phyloP scores from a whole-genome alignment of 1,140 invertebrate genomes.

The Ylistrum balloti region DNA sequence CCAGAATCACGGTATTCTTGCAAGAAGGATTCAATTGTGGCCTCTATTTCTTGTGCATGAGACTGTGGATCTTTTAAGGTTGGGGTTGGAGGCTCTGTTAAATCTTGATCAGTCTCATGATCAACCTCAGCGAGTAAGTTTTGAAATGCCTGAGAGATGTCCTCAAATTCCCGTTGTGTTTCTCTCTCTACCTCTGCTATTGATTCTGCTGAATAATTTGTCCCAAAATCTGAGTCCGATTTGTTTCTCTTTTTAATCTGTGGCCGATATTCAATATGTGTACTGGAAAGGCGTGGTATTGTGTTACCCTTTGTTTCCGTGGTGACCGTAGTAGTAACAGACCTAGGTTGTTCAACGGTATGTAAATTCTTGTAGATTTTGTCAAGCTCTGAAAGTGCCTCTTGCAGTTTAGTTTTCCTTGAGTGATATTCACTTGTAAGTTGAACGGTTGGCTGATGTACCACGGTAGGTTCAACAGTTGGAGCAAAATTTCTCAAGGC shows the following conservation, averaged over 20 bases:
- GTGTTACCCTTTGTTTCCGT: background rate
- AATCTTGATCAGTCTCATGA: background rate
- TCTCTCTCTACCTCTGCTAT: constrained; percentile 70
- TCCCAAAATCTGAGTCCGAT: constrained; percentile 55
- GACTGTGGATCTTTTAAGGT: constrained; percentile 21
- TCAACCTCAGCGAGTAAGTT: constrained; percentile 75
- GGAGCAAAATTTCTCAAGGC: constrained; percentile 76
- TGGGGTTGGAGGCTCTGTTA: constrained; percentile 47
- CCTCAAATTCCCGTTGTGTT: constrained; percentile 76
- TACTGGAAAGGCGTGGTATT: constrained; percentile 47
- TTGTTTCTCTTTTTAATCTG: constrained; percentile 51
- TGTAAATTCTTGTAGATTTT: constrained; percentile 75
- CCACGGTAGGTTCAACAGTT: constrained; percentile 55
- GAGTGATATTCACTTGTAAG: constrained; percentile 67
- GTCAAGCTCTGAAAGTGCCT: constrained; percentile 76
- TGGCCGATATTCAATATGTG: constrained; percentile 50
- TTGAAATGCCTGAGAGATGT: constrained; percentile 78
- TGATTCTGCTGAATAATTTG: constrained; percentile 54
- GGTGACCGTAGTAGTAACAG: constrained; percentile 46
- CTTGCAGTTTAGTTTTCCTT: constrained; percentile 71
- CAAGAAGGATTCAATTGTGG: constrained; percentile 60
- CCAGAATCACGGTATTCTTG: constrained; percentile 51
- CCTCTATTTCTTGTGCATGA: constrained; percentile 59
- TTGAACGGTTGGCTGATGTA: constrained; percentile 63
- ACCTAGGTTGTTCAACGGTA: constrained; percentile 66